phyloP scores from a whole-genome alignment of 1,140 invertebrate species.

The Penaeus vannamei region DNA sequence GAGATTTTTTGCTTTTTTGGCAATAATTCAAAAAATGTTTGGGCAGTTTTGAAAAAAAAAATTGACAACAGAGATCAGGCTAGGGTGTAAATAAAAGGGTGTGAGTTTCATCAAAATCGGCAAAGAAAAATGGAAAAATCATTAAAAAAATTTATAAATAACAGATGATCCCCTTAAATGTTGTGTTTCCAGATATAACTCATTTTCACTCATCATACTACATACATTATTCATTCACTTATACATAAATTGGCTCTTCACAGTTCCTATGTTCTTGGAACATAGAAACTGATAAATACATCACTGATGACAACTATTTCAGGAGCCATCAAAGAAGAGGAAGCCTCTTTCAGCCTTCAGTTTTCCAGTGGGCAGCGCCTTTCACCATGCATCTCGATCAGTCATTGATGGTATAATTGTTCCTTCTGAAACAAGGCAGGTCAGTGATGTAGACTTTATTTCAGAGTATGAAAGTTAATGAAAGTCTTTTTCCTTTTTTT shows the following conservation, averaged over 20 bases:
- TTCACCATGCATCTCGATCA: constrained; percentile 47
- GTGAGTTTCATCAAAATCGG: too few species aligned
- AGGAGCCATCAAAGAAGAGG: too few species aligned
- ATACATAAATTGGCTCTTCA: not conserved
- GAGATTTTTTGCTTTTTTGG: too few species aligned
- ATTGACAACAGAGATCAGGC: too few species aligned
- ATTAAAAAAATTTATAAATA: too few species aligned
- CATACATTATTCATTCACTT: not conserved
- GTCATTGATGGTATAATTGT: constrained; percentile 61
- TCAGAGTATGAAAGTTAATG: not conserved
- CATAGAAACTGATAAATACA: not conserved
- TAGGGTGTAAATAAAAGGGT: too few species aligned
- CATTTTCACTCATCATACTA: not conserved
- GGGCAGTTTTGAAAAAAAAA: too few species aligned
- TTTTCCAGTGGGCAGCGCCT: constrained; percentile 31
- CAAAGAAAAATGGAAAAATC: too few species aligned
- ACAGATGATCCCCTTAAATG: too few species aligned
- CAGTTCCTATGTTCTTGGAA: not conserved
- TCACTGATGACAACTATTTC: not conserved
- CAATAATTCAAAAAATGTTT: too few species aligned
- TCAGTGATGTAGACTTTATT: constrained; percentile 16
- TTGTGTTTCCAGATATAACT: too few species aligned
- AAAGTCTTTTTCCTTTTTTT: too few species aligned
- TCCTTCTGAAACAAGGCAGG: constrained; percentile 52
- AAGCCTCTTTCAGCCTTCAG: not conserved